These are phyloP conservation scores for Spinus olivaceus DNA, from an alignment of 2,797 vertebrate species.

Conservation along the genomic window DNA sequence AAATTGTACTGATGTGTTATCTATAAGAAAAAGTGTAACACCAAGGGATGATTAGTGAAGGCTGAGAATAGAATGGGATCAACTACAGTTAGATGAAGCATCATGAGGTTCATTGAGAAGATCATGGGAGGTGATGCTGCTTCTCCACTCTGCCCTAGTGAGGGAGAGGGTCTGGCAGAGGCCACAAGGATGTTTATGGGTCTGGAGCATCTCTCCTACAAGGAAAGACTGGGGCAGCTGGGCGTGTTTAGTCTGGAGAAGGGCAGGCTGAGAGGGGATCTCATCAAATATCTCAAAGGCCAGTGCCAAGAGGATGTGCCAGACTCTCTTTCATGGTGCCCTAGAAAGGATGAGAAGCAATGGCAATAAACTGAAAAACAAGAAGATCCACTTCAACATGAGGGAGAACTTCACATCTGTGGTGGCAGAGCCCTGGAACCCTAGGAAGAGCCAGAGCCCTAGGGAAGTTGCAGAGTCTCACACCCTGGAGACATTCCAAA, in stretches of 20 bases:
- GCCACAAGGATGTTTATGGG: no score
- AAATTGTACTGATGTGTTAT: not conserved
- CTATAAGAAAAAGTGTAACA: not conserved
- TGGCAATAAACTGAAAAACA: not conserved
- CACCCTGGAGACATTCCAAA: not conserved
- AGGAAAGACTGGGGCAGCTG: not conserved
- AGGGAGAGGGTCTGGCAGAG: not conserved
- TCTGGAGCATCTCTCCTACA: not conserved
- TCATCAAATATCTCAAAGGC: not conserved
- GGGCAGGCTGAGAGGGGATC: not conserved
- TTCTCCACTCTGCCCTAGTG: not conserved
- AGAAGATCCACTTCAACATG: not conserved
- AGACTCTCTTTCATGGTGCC: not conserved
- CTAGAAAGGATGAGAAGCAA: not conserved
- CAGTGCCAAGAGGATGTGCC: fast-evolving
- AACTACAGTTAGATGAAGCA: not conserved
- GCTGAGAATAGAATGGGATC: not conserved
- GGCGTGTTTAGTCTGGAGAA: not conserved
- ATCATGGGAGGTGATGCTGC: not conserved
- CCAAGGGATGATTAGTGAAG: not conserved
- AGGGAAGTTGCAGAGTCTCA: not conserved
- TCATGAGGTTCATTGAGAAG: not conserved
- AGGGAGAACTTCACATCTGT: not conserved
- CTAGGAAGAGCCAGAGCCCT: no score
- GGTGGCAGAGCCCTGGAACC: not conserved